phyloP scores from a whole-genome alignment of 2,797 vertebrate species.

The Microctenopoma steveboyesi region DNA sequence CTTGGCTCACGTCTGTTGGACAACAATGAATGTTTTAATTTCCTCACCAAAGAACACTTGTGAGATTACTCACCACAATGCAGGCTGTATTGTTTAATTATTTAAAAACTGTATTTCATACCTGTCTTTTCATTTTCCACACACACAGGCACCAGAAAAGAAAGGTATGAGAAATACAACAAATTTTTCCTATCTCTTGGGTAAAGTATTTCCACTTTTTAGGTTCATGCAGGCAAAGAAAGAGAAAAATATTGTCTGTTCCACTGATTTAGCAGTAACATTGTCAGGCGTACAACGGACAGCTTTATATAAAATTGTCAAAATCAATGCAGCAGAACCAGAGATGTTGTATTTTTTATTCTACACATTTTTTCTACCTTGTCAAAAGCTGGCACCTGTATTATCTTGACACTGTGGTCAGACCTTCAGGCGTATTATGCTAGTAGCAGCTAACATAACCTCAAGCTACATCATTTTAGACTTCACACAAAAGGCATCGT shows the following conservation, averaged over 20 bases:
- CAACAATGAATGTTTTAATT: slow-evolving; percentile 47
- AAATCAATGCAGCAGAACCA: neutral
- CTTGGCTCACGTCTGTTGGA: slow-evolving; percentile 47
- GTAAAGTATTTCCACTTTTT: slow-evolving; percentile 1
- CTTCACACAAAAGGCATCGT: neutral
- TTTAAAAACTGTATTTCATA: slow-evolving; percentile 22
- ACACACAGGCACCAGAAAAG: neutral
- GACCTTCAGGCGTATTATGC: neutral
- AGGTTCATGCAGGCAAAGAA: neutral
- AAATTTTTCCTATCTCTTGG: neutral
- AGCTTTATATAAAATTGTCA: slow-evolving; percentile 1
- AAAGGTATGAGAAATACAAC: neutral
- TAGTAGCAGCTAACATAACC: neutral
- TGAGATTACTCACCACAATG: slow-evolving; percentile 39
- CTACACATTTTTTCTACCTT: neutral
- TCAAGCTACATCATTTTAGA: neutral
- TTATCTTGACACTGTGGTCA: neutral
- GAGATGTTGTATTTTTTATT: neutral
- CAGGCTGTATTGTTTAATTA: slow-evolving; percentile 31
- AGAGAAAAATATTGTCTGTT: neutral
- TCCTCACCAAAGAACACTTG: slow-evolving; percentile 43
- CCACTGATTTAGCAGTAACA: neutral
- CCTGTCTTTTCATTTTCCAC: slow-evolving; percentile 3
- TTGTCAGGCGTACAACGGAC: neutral
- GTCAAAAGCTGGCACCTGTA: neutral